phyloP scores from a whole-genome alignment of 2,888 invertebrate species.

The Clepsis dumicolana region DNA sequence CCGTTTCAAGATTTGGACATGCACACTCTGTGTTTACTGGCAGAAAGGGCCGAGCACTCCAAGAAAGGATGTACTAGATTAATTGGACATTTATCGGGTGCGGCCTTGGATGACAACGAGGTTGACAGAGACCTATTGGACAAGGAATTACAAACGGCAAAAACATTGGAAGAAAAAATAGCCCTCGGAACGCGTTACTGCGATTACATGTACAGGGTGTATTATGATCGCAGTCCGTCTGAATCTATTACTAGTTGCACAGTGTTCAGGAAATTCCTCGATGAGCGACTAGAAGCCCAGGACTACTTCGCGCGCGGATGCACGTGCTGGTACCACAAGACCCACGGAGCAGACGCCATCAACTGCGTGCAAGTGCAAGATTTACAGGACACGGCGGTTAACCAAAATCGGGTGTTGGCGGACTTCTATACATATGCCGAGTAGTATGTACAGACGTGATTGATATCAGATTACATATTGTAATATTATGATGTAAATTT shows the following conservation, averaged over 20 bases:
- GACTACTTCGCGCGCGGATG: background rate
- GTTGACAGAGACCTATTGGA: background rate
- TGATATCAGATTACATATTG: no score
- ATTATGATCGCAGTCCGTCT: background rate
- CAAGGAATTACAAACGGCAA: background rate
- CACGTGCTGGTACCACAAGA: no score
- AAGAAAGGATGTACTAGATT: background rate
- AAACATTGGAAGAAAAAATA: background rate
- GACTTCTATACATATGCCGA: no score
- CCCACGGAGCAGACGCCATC: no score
- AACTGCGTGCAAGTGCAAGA: no score
- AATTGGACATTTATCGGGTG: background rate
- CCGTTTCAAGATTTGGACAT: background rate
- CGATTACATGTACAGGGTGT: background rate
- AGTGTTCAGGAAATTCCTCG: background rate
- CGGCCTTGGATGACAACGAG: background rate
- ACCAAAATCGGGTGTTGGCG: no score
- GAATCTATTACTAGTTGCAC: background rate
- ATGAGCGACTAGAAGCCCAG: background rate
- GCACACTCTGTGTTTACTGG: background rate
- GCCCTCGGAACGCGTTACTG: background rate
- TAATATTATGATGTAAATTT: no score
- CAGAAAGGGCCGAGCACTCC: background rate
- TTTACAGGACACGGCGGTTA: no score
- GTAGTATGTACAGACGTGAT: no score